These are phyloP conservation scores for Tyria jacobaeae DNA, from an alignment of 2,888 invertebrate genomes.

Conservation along the genomic window DNA sequence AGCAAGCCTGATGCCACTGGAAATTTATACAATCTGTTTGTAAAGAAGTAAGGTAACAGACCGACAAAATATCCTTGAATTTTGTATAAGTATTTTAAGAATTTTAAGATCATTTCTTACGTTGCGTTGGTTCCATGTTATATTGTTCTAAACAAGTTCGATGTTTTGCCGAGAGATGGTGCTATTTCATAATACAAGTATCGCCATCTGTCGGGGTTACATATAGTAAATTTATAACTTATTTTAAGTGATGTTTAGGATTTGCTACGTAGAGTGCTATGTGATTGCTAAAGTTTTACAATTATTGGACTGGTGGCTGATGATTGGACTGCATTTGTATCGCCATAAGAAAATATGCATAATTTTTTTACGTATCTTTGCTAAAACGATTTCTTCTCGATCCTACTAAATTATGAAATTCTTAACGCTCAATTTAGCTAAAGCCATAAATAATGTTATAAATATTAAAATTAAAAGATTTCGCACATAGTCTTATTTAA, in stretches of 20 bases:
- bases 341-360: neutral
- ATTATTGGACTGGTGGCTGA: neutral
- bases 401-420: neutral
- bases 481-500: no score
- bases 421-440: no score
- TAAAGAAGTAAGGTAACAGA: constrained; percentile 8
- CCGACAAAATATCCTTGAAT: constrained; percentile 7
- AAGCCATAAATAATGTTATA: no score
- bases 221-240: constrained; percentile 20
- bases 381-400: neutral
- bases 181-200: constrained; percentile 5
- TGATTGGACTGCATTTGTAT: constrained; percentile 24
- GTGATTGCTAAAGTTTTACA: constrained; percentile 22
- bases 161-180: constrained; percentile 29
- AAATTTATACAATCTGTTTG: constrained; percentile 1
- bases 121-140: constrained; percentile 20
- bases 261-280: constrained; percentile 38
- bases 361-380: neutral
- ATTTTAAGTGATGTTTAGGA: constrained; percentile 4
- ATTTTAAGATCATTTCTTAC: constrained; percentile 7
- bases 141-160: constrained; percentile 27
- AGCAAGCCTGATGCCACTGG: constrained; percentile 21
- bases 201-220: constrained; percentile 29
- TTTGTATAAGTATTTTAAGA: constrained; percentile 28
- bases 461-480: neutral